Evolutionary conservation across 1,140 invertebrate species (phyloP), one percentile per base, ranked within the genome.

Genomic region (Lucilia cuprina): DNA sequence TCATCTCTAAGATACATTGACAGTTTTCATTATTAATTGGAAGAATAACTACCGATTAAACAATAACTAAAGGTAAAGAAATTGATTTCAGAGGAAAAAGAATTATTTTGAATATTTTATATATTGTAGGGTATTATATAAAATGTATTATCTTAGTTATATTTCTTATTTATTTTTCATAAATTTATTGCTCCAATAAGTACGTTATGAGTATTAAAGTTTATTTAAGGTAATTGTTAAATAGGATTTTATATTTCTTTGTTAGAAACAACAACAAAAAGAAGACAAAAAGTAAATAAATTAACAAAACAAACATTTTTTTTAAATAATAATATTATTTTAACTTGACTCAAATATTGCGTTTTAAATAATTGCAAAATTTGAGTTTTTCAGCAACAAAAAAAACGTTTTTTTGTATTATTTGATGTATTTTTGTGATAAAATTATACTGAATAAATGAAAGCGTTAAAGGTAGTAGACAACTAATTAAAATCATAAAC

Each of bases 291-390:
- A 75, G 74, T 19, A 30, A 34, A 78, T 17, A 49, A 49, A 75
- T 25, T 19, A 14, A n/a, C 13, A 75, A 30, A 75, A 30, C 74
- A 75, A 78, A 35, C 19, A 78, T 78, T 30, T 9, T 30, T 2
- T 30, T 19, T 41, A n/a, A n/a, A n/a, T n/a, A 78, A 78, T 35
- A 13, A 78, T 34, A 78, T n/a, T 78, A 49, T 35, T 7, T 75
- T 78, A 78, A 78, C 34, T n/a, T n/a, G 30, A 78, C 74, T 75
- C 9, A 77, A 77, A 77, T 14, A 78, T 49, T 78, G 75, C 75
- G 75, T 49, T 78, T 49, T 41, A 78, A 41, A 41, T 41, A 41
- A 41, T 78, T 49, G 34, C 75, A 78, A 49, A 78, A 78, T n/a
- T 78, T 41, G 14, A 35, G 47, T 49, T 35, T 35, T 70, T 70